Evolutionary conservation across 2,888 invertebrate genomes (phyloP), one percentile per base, ranked within the genome.

Genomic region (Limnephilus auricula): DNA sequence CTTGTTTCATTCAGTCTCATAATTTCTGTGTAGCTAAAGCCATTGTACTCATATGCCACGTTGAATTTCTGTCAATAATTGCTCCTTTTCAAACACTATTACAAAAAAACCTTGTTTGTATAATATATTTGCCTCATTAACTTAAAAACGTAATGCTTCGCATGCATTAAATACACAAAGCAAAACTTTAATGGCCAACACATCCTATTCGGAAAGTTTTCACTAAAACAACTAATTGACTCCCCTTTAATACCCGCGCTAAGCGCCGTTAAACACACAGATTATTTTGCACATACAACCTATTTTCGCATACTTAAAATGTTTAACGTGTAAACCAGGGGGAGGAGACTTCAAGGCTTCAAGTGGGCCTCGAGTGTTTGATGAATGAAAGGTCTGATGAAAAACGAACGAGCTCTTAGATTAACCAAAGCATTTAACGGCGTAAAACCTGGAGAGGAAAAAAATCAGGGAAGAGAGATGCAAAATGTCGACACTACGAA

Each of bases 321-420:
- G 80, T 80, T 80, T 31, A 32, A 31, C 13, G 32, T 30, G 80
- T 80, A 80, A 31, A 80, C 80, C 32, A 31, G 32, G 32, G 12
- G 79, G n/a, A 25, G 12, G 18, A 50, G 50, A 18, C 50, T 50
- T 50, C 50, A 79, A 31, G 32, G 31, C 80, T 32, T 80, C 80
- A 18, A 31, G 31, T 3, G 32, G 65, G 65, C 65, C 25, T 65
- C 65, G 65, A 32, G 84, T 50, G 50, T 65, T 86, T 45, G 86
- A 50, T 86, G 86, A 86, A 86, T 86, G 31, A 86, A 86, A 89
- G 89, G 79, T 79, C 79, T 79, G 25, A 87, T 65, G 78, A 34
- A 89, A 89, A 89, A 79, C 31, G 89, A 31, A 89, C 18, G 89
- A 31, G 79, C 79, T 79, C 79, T 45, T 50, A 15, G 32, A 86